Percentiles rank a stretch among this genome's conserved stretches.
Evolutionary conservation across 2,888 invertebrate species (phyloP).

Genomic region (Carpatolechia fugitivella): DNA sequence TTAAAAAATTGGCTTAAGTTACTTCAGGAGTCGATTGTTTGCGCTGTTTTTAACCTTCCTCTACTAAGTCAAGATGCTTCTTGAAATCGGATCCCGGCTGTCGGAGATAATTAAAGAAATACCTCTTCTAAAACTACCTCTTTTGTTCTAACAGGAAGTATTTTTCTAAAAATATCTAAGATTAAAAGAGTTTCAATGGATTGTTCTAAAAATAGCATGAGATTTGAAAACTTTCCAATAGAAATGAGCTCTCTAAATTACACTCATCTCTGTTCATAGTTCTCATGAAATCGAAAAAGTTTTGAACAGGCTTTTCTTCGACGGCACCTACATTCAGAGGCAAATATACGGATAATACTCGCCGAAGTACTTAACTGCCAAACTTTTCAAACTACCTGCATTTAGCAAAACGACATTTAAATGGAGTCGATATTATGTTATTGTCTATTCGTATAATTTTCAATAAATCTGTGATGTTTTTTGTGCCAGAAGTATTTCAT

Average conservation of each 20-base stretch:
- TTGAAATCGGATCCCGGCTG: background rate
- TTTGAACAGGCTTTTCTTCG: slow-evolving; percentile 8
- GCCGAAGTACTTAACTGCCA: background rate
- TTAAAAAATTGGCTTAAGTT: slow-evolving; percentile 4
- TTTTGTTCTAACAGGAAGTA: background rate
- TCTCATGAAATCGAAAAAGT: slow-evolving; percentile 12
- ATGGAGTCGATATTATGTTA: too few relatives aligned
- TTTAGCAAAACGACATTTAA: background rate
- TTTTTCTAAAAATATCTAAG: background rate
- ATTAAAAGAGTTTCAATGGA: too few relatives aligned
- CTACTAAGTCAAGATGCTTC: slow-evolving; percentile 5
- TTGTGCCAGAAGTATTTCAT: too few relatives aligned
- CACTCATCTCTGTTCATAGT: slow-evolving; percentile 4
- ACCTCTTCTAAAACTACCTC: background rate
- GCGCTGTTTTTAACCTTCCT: background rate
- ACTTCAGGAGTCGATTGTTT: slow-evolving; percentile 6
- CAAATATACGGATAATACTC: slow-evolving; percentile 4
- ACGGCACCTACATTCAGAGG: background rate
- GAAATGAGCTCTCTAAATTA: background rate
- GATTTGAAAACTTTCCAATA: slow-evolving; percentile 7
- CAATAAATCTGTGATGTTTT: background rate
- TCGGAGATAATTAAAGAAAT: background rate
- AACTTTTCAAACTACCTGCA: slow-evolving; percentile 3
- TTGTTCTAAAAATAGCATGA: background rate
- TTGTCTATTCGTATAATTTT: background rate